A percentile compares a stretch with the other conserved stretches of the same genome.
Conservation (phyloP, 2,113 vertebrate genomes). For the Acanthochromis polyacanthus region DNA sequence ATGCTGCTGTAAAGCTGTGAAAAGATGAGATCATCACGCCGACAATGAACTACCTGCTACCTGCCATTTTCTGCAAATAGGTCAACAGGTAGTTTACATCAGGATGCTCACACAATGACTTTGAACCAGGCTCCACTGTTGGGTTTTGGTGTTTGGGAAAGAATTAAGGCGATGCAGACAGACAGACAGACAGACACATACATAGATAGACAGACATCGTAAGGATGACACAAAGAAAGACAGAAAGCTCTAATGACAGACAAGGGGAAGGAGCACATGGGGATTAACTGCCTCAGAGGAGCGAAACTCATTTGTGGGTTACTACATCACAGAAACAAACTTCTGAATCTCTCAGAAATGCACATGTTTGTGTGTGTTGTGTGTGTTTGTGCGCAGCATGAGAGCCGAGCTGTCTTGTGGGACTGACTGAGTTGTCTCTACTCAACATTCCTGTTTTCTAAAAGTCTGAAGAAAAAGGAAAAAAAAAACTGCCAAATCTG, state of each 20-base stretch:
- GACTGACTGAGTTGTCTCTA: conserved; percentile 53
- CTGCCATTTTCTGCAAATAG: conserved; percentile 54
- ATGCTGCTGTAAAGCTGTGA: conserved; percentile 24
- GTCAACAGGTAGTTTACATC: conserved; percentile 51
- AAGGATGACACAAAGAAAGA: conserved; percentile 13
- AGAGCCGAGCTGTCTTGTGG: conserved; percentile 44
- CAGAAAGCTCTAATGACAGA: conserved; percentile 15
- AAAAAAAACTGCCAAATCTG: conserved; percentile 52
- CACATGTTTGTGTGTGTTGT: conserved; percentile 20
- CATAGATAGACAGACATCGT: not conserved
- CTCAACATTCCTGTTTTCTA: conserved; percentile 62
- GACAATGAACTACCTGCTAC: conserved; percentile 53
- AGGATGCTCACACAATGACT: not conserved
- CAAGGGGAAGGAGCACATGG: conserved; percentile 3
- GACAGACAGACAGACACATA: not conserved
- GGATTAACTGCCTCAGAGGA: conserved; percentile 25
- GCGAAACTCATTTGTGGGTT: conserved; percentile 31
- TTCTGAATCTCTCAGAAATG: conserved; percentile 23
- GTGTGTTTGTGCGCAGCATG: conserved; percentile 28
- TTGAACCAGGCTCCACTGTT: not conserved
- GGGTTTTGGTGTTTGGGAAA: conserved; percentile 5
- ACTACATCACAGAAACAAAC: conserved; percentile 48
- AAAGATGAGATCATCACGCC: conserved; percentile 59
- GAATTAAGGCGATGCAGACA: not conserved
- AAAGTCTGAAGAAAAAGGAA: conserved; percentile 21